Evolutionary conservation across 2,113 vertebrate species (phyloP), one percentile per base, ranked within the genome.

Genomic region (Rattus rattus): DNA sequence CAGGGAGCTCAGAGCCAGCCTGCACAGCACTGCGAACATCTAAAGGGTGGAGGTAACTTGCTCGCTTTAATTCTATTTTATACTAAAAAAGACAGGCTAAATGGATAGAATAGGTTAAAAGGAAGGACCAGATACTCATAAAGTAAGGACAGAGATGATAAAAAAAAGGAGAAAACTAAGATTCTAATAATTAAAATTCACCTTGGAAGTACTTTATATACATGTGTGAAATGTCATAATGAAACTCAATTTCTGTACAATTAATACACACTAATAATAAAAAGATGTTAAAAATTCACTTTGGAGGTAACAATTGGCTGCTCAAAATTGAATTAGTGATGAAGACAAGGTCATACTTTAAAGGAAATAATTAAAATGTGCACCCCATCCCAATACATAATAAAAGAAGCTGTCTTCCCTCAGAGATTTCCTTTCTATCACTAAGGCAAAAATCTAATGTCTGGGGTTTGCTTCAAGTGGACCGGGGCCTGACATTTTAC

Each of bases 171-270:
- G 73, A 65, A 84, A 91, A 39, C 59, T 43, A 67, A 90, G 16
- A 84, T 73, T 22, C 92, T 12, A 94, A 76, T 12, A 90, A 85
- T 91, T 95, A 90, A 94, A 84, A 79, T 92, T 90, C 87, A 89
- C 87, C 87, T 89, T 75, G 87, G 69, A 89, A 75, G n/a, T 75
- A 75, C n/a, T 43, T 61, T 59, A 72, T 73, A 89, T 47, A 61
- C 70, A 43, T 89, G 52, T 61, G 59, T 75, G 87, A 89, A 61
- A 75, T 89, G 70, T 75, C n/a, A 75, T 75, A 59, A 89, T 75
- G 54, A 89, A 89, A 89, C 70, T 56, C 87, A 89, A 70, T 75
- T 89, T 89, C 87, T 75, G 70, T 30, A 59, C 87, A 89, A 89
- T 89, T 89, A 89, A 89, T 59, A 75, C 54, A 75, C 52, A 89